These are phyloP conservation scores for Lepidocyrtinus sp. DNA, from an alignment of 2,888 invertebrate species.

Conservation along the genomic window DNA sequence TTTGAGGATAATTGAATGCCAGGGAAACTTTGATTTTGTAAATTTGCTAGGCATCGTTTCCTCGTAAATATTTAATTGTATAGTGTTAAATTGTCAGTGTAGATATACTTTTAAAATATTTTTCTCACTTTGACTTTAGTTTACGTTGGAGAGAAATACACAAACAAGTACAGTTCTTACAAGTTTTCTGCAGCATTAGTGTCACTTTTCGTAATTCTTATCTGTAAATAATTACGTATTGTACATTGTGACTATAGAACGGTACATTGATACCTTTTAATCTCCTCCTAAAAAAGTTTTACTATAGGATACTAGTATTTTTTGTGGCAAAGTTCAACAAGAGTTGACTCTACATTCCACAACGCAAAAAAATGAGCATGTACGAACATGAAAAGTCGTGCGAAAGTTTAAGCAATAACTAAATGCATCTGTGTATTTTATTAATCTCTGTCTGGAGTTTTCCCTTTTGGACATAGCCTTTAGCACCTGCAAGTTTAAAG, in stretches of 20 bases:
- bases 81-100: too few species aligned
- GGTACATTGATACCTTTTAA: constrained; percentile 28
- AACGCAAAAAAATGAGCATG: background rate
- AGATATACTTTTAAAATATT: background rate
- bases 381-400: background rate
- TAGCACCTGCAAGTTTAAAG: too few species aligned
- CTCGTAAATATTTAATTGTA: background rate
- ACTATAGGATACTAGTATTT: too few species aligned
- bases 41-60: background rate
- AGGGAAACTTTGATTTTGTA: constrained; percentile 8
- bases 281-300: constrained; percentile 15
- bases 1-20: background rate
- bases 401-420: background rate
- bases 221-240: constrained; percentile 39
- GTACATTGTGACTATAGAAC: constrained; percentile 36
- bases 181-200: constrained; percentile 33
- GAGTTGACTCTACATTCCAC: background rate
- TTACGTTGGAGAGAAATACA: too few species aligned
- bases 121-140: too few species aligned
- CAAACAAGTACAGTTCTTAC: background rate
- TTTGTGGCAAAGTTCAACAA: background rate
- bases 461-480: too few species aligned
- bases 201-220: constrained; percentile 36
- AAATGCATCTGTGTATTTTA: background rate
- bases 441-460: too few species aligned